Evolutionary conservation across 2,888 invertebrate genomes (phyloP), one percentile per base, ranked within the genome.

Genomic region (Calameuta filiformis): DNA sequence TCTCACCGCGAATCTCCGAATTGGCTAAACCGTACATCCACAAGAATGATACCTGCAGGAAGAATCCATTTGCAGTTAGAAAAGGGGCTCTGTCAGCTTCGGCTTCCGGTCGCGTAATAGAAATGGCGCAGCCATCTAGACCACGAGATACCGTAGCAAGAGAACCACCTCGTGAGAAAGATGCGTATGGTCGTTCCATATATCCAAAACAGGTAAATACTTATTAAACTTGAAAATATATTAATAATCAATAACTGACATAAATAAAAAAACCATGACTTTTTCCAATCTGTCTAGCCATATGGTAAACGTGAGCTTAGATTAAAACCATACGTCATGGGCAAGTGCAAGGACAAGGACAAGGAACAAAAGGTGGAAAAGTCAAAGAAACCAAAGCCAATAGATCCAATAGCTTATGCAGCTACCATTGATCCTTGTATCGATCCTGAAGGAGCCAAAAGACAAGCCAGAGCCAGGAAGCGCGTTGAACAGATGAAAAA

Each of bases 371-470:
- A 79, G 37, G 40, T 79, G 12, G 74, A 73, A 69, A 71, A 71
- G 73, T 75, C 34, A 79, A 77, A 1, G 68, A 31, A 35, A 33
- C n/a, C 40, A 77, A 73, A 31, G 30, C 75, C 80, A 4, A 85
- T 87, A 33, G 83, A 87, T 82, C 81, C 82, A 2, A 86, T 89
- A 15, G 85, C 79, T 68, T 85, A 80, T 23, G 82, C 83, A n/a
- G 79, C 80, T 0, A 88, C 85, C 68, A 82, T 86, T 23, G 89
- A 89, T 81, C 89, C 89, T 1, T 83, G 83, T 35, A 80, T 87
- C 11, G 85, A 85, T 81, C 87, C 87, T 0, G 68, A 75, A 0
- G 75, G 84, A 12, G 86, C 89, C 6, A 81, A 73, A 15, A 83
- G 76, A 73, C 89, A 89, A 76, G 77, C 77, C 3, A 78, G 76